Evolutionary conservation across 2,113 vertebrate genomes (phyloP).

Genomic region (Mugil cephalus): DNA sequence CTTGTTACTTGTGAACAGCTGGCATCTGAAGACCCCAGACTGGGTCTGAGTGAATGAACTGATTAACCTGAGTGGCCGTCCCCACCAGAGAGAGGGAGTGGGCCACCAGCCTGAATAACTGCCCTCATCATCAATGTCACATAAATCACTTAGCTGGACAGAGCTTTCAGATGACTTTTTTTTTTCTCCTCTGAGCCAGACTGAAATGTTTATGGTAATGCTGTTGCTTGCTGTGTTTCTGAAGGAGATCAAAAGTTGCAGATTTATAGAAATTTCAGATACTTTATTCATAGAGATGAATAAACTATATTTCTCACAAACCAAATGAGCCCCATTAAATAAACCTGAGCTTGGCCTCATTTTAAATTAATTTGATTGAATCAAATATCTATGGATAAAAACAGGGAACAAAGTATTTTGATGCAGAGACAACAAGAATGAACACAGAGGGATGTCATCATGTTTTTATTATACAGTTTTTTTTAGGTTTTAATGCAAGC

Average conservation of each 20-base stretch:
- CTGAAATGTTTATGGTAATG: slow-evolving; percentile 24
- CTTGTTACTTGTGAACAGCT: slow-evolving; percentile 70
- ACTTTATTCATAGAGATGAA: no score
- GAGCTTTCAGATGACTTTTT: slow-evolving; percentile 52
- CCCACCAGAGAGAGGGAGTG: slow-evolving; percentile 50
- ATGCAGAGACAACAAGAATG: slow-evolving; percentile 2
- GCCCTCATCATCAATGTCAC: slow-evolving; percentile 80
- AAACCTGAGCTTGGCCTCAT: neutral
- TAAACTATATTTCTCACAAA: no score
- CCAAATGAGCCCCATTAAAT: neutral
- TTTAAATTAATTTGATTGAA: neutral
- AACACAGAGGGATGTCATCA: slow-evolving; percentile 11
- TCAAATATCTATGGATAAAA: no score
- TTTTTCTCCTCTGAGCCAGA: slow-evolving; percentile 22
- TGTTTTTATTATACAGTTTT: slow-evolving; percentile 65
- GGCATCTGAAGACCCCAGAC: slow-evolving; percentile 67
- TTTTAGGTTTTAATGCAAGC: slow-evolving; percentile 54
- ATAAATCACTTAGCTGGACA: slow-evolving; percentile 75
- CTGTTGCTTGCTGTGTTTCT: slow-evolving; percentile 29
- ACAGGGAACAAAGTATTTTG: neutral
- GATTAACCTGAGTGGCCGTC: slow-evolving; percentile 84
- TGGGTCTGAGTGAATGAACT: slow-evolving; percentile 82
- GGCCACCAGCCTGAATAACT: slow-evolving; percentile 71
- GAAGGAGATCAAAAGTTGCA: slow-evolving; percentile 12
- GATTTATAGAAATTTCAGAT: no score